Base-by-base conservation (phyloP, 2,888 invertebrate genomes). In the Diadegma fenestrale region DNA sequence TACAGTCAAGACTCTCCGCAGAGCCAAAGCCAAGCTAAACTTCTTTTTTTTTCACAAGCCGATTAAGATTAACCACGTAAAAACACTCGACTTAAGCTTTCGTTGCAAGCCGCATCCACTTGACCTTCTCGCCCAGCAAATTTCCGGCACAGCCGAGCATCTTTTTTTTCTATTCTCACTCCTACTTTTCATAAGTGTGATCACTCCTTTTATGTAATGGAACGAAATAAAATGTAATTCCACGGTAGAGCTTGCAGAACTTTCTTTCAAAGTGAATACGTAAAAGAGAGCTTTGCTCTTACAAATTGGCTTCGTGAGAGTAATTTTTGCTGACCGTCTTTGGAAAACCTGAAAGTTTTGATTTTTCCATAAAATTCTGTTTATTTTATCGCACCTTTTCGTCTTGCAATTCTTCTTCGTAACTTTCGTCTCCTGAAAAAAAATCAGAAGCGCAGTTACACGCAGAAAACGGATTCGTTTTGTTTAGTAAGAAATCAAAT, bases 31-130 rank as follows among this genome's bases (percentile, higher is more conserved):
- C 37, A 12, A 54, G 43, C 68, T 77, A 19, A 76, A 82, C 77
- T 68, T 78, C 77, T 68, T 78, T 69, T 82, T 76, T 54, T 66
- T 76, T 69, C 45, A 66, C 41, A 73, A 72, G 72, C 80, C 83
- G 92, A 93, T 93, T 90, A 88, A 92, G 93, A 93, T 93, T 92
- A 91, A 84, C 88, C 93, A 92, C 92, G 92, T 88, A 92, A 92
- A 92, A 89, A 90, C 82, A 89, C 91, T 92, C 78, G 86, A 84
- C 82, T 86, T 86, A 45, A 79, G 86, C 88, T 83, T 69, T 82
- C 83, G 86, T 86, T 85, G 87, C 87, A 87, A 73, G 87, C 85
- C 81, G 86, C 88, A 90, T 86, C 88, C 89, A 88, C 90, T 91
- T 89, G 91, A 90, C 91, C 90, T 89, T 89, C 85, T 80, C 76